A percentile compares a stretch with the other conserved stretches of the same genome.
Evolutionary conservation across 2,888 invertebrate species (phyloP).

Genomic region (Falcaria lacertinaria): DNA sequence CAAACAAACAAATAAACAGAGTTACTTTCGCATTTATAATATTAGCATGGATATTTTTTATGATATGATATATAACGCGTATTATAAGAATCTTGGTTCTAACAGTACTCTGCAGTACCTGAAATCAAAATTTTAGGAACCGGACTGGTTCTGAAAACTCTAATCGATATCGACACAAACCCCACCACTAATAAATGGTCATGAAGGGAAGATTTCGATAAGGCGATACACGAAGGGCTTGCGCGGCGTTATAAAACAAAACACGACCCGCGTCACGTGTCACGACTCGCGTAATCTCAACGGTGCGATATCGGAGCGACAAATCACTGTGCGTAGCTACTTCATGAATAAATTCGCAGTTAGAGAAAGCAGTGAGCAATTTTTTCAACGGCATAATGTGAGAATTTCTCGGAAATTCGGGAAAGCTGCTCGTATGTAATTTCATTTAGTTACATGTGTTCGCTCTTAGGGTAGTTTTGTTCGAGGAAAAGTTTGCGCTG

Average conservation of each 20-base stretch:
- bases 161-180: background rate
- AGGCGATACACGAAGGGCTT: background rate
- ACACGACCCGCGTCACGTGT: constrained; percentile 15
- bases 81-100: too few relatives aligned
- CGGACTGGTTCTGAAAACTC: too few relatives aligned
- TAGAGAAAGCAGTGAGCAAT: constrained; percentile 9
- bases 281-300: constrained; percentile 9
- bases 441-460: constrained; percentile 1
- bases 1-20: too few relatives aligned
- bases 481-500: background rate
- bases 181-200: background rate
- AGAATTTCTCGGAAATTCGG: background rate
- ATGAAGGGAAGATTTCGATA: background rate
- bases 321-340: constrained; percentile 16
- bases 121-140: too few relatives aligned
- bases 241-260: constrained; percentile 13
- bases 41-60: too few relatives aligned
- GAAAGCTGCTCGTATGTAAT: background rate
- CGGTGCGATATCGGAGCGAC: constrained; percentile 15
- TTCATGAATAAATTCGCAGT: constrained; percentile 26
- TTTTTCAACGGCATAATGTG: constrained; percentile 4
- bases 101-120: too few relatives aligned
- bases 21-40: too few relatives aligned
- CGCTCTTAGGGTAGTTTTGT: background rate
- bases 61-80: too few relatives aligned